phyloP scores from a whole-genome alignment of 1,140 invertebrate species.

The Psix sp. region DNA sequence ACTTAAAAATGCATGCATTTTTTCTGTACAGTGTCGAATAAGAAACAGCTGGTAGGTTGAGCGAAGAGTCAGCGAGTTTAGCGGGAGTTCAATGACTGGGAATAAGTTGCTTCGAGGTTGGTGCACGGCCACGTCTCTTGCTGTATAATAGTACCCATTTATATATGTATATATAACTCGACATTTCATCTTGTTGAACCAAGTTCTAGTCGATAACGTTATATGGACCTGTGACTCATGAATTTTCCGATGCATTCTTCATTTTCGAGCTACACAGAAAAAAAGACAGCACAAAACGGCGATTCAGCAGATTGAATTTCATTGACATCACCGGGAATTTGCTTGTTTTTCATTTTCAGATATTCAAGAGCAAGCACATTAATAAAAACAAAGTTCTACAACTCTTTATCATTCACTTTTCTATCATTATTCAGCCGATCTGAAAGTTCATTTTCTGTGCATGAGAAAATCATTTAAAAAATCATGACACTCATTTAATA shows the following conservation, averaged over 20 bases:
- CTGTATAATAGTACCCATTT: constrained; percentile 55
- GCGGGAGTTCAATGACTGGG: constrained; percentile 74
- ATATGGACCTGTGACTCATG: constrained; percentile 59
- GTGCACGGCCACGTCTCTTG: constrained; percentile 56
- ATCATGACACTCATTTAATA: too few relatives aligned
- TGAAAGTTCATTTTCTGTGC: too few relatives aligned
- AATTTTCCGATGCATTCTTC: constrained; percentile 45
- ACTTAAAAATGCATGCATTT: constrained; percentile 42
- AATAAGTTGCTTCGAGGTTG: constrained; percentile 53
- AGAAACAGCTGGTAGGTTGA: constrained; percentile 76
- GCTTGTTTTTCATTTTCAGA: too few relatives aligned
- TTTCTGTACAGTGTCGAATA: constrained; percentile 56
- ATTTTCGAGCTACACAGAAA: constrained; percentile 31
- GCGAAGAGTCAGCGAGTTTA: constrained; percentile 61
- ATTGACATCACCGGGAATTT: too few relatives aligned
- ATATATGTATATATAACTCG: constrained; percentile 56
- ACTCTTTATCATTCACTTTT: too few relatives aligned
- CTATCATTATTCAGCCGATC: too few relatives aligned
- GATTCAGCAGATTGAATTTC: too few relatives aligned
- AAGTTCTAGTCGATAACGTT: constrained; percentile 31
- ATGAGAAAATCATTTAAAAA: too few relatives aligned
- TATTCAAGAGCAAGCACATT: too few relatives aligned
- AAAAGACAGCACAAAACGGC: too few relatives aligned
- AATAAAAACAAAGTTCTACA: too few relatives aligned
- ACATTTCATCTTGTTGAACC: constrained; percentile 46